phyloP scores from a whole-genome alignment of 2,888 invertebrate genomes.

The Dryococelus australis region DNA sequence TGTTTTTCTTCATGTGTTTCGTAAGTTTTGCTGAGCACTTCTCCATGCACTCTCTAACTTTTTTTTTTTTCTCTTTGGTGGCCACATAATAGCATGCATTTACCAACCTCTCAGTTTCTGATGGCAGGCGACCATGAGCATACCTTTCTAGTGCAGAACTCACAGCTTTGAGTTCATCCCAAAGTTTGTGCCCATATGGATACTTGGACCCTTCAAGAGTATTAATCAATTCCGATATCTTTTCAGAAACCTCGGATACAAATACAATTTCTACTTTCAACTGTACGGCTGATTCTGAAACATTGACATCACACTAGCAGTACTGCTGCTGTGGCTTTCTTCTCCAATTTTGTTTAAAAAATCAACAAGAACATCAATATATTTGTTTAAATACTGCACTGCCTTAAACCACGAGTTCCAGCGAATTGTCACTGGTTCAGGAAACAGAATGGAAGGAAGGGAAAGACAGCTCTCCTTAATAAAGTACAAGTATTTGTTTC shows the following conservation, averaged over 20 bases:
- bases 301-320: neutral
- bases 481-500: neutral
- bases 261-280: neutral
- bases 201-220: neutral
- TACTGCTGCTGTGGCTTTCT: neutral
- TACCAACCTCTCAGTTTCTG: too few relatives aligned
- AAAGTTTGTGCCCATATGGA: conserved; percentile 9
- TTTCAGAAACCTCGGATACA: neutral
- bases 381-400: neutral
- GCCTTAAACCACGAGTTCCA: conserved; percentile 4
- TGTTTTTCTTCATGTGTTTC: neutral
- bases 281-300: neutral
- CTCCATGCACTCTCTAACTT: neutral
- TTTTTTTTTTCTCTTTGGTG: neutral
- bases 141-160: neutral
- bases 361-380: neutral
- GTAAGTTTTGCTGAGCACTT: neutral
- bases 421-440: neutral
- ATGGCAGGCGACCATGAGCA: neutral
- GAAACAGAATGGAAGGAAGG: neutral
- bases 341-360: neutral
- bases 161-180: neutral
- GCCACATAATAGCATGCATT: too few relatives aligned
- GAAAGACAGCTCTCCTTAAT: neutral
- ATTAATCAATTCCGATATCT: neutral